Evolutionary conservation across 2,113 vertebrate genomes (phyloP), one percentile per base, ranked within the genome.

Genomic region (Camelus bactrianus): DNA sequence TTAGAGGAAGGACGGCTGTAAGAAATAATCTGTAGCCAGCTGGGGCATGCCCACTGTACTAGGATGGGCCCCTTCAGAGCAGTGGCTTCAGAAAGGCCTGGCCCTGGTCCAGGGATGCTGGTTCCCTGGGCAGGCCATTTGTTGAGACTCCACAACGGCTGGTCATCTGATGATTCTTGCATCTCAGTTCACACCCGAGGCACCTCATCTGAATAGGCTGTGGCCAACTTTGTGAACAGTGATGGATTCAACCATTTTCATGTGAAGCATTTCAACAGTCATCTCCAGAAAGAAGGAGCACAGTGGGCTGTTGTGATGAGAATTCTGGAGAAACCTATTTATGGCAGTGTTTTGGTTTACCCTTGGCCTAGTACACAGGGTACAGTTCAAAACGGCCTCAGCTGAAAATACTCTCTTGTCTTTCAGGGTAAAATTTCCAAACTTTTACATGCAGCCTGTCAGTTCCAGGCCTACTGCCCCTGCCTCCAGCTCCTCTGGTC

Each of bases 321-420:
- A 50, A 56, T 56, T 73, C 91, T 30, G 52, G 50, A 60, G 50
- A 79, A 22, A 35, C 19, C 94, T 97, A 96, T 96, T 97, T 95
- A 91, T 89, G 91, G 91, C 72, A 90, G 52, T 93, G 75, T 88
- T 94, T 97, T 72, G 92, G 86, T 93, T 96, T 95, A 88, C 42
- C 76, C 88, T 95, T 24, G 13, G 91, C 82, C 89, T 67, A 84
- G 91, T 64, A 96, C 95, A 96, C 89, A 96, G 94, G 69, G 88
- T 77, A 79, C 85, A 64, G 94, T 8, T 60, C 89, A 85, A 92
- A 94, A 92, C 17, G 65, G 85, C 58, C 72, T 85, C 79, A 48
- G 93, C 77, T 91, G 77, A 97, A 96, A 97, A 95, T 16, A 62
- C 60, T 65, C 77, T 90, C 72, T 95, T 94, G 93, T 89, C 85